Evolutionary conservation across 1,140 invertebrate species (phyloP).

Genomic region (Nomia melanderi): DNA sequence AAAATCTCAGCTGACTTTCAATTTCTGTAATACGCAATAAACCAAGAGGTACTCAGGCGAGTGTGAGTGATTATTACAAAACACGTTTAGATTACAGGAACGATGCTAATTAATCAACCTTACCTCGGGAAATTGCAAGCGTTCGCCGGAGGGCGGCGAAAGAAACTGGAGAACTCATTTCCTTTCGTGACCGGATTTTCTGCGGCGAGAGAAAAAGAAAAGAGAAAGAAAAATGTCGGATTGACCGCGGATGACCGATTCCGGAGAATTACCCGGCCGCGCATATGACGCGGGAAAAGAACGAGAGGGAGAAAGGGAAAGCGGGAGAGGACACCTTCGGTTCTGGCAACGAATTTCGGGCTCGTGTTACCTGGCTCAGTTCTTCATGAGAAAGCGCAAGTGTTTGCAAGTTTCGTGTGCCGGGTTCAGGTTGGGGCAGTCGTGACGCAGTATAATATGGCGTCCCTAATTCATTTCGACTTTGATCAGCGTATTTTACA

Average conservation of each 20-base stretch:
- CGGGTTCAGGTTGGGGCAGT: conserved; percentile 15
- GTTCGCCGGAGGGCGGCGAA: not conserved
- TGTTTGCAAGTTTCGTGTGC: conserved; percentile 20
- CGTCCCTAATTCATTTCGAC: not conserved
- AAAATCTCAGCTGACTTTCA: no score
- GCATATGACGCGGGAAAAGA: not conserved
- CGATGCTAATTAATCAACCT: no score
- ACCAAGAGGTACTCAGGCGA: no score
- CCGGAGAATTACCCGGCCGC: no score
- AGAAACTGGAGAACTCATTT: not conserved
- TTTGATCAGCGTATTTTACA: not conserved
- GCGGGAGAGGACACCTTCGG: not conserved
- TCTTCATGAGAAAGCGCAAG: conserved; percentile 37
- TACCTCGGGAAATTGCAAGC: no score
- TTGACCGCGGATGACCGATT: not conserved
- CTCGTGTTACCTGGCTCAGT: conserved; percentile 18
- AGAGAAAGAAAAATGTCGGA: no score
- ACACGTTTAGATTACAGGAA: no score
- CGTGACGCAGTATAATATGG: not conserved
- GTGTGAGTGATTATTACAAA: no score
- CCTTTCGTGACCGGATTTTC: not conserved
- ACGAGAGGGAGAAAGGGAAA: conserved; percentile 19
- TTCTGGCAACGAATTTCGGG: conserved; percentile 31
- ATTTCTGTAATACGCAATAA: no score
- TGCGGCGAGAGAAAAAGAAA: no score